A percentile compares a stretch with the other conserved stretches of the same genome.
These are phyloP conservation scores for Hylyphantes graminicola DNA, from an alignment of 1,140 invertebrate genomes.

Conservation along the genomic window DNA sequence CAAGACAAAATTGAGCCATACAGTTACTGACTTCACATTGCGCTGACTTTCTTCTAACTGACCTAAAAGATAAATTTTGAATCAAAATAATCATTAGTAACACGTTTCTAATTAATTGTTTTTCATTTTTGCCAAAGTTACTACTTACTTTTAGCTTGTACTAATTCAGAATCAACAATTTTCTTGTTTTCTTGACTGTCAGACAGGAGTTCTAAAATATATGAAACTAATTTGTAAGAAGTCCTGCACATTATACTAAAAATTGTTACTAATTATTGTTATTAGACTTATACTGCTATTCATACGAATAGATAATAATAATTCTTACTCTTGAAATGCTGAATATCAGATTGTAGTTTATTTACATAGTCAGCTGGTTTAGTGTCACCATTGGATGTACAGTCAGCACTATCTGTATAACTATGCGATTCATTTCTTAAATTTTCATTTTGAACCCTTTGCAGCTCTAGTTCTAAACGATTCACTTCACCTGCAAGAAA, in stretches of 20 bases:
- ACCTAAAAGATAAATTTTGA: constrained; percentile 55
- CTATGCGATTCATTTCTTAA: constrained; percentile 26
- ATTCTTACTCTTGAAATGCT: constrained; percentile 62
- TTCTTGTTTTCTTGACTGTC: constrained; percentile 63
- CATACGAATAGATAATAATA: neutral
- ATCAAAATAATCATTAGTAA: neutral
- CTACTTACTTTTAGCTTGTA: constrained; percentile 65
- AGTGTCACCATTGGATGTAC: constrained; percentile 39
- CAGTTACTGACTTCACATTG: constrained; percentile 68
- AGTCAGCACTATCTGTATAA: constrained; percentile 42
- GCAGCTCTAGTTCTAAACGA: constrained; percentile 49
- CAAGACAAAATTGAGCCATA: constrained; percentile 66
- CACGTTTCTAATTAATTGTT: neutral
- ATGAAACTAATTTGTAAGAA: constrained; percentile 2
- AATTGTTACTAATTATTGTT: too few relatives aligned
- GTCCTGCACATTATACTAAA: neutral
- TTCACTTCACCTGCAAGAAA: constrained; percentile 55
- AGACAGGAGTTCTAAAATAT: constrained; percentile 61
- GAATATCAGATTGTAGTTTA: constrained; percentile 61
- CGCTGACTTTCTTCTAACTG: constrained; percentile 63
- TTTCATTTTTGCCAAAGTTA: neutral
- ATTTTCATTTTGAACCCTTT: constrained; percentile 58
- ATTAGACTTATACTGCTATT: too few relatives aligned
- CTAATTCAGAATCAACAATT: constrained; percentile 65
- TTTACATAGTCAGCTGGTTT: constrained; percentile 58